Conservation (phyloP, 2,888 invertebrate species). For the Branchipolynoe longqiensis region DNA sequence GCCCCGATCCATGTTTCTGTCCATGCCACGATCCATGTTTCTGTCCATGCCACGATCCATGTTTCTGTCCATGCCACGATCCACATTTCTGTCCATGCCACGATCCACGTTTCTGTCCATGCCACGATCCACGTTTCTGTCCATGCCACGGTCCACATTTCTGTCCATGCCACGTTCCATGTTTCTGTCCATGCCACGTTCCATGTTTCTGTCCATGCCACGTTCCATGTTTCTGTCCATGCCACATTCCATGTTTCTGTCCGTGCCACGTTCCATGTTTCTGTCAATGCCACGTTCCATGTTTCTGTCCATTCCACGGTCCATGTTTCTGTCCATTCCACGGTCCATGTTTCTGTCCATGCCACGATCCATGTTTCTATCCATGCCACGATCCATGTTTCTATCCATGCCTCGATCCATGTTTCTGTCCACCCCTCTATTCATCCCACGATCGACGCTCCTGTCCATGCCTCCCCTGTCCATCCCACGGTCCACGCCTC, state of each 20-base stretch:
- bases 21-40: slow-evolving; percentile 2
- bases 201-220: slow-evolving; percentile 14
- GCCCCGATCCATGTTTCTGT: slow-evolving; percentile 13
- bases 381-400: slow-evolving; percentile 38
- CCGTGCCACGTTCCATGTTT: not conserved
- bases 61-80: slow-evolving; percentile 29
- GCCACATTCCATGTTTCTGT: slow-evolving; percentile 10
- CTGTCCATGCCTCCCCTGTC: not conserved
- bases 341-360: slow-evolving; percentile 49
- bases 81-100: slow-evolving; percentile 19
- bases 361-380: slow-evolving; percentile 37
- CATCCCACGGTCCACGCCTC: not conserved
- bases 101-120: slow-evolving; percentile 36
- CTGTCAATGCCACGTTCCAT: slow-evolving; percentile 17
- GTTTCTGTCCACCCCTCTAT: slow-evolving; percentile 7
- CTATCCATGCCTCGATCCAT: slow-evolving; percentile 34
- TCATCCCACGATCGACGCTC: not conserved
- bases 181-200: not conserved
- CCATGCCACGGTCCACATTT: slow-evolving; percentile 8
- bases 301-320: not conserved
- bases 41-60: slow-evolving; percentile 34
- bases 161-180: slow-evolving; percentile 9
- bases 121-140: slow-evolving; percentile 3
- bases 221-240: not conserved
- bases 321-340: not conserved